Percentiles rank a stretch among this genome's conserved stretches.
Conservation (phyloP, 2,888 invertebrate genomes). For the Blastobasis adustella region DNA sequence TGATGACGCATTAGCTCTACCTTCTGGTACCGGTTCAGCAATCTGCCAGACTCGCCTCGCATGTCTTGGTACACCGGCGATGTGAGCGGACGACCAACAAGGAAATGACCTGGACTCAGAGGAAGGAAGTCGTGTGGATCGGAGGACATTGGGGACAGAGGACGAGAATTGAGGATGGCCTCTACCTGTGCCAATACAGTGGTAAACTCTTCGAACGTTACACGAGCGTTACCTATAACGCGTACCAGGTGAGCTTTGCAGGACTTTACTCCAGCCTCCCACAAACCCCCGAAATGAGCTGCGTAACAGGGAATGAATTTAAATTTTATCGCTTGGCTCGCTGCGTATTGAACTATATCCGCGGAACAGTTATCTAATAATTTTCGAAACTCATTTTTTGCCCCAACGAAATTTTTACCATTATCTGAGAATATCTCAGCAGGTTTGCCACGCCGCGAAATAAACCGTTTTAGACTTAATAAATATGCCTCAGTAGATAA, state of each 20-base stretch:
- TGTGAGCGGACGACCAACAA: constrained; percentile 4
- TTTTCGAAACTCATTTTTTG: constrained; percentile 6
- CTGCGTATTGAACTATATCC: neutral
- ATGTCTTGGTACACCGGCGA: constrained; percentile 8
- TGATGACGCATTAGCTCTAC: constrained; percentile 3
- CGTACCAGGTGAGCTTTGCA: neutral
- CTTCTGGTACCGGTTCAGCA: constrained; percentile 8
- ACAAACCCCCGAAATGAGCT: constrained; percentile 7
- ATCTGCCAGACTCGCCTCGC: neutral
- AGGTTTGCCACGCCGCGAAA: constrained; percentile 11
- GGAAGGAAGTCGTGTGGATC: constrained; percentile 5
- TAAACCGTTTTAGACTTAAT: neutral
- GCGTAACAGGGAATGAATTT: constrained; percentile 5
- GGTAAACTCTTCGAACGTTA: neutral
- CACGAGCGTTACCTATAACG: neutral
- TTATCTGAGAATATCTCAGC: constrained; percentile 11
- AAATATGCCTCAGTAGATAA: constrained; percentile 7
- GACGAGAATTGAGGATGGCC: neutral
- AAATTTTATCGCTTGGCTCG: constrained; percentile 4
- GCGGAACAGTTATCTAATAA: constrained; percentile 1
- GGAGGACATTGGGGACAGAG: constrained; percentile 2
- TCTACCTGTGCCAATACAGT: neutral
- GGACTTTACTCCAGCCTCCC: constrained; percentile 7
- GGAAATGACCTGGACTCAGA: constrained; percentile 3
- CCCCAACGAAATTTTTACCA: constrained; percentile 14